Base-by-base conservation (phyloP, 2,888 invertebrate genomes). In the Chaitophorus viminalis region DNA sequence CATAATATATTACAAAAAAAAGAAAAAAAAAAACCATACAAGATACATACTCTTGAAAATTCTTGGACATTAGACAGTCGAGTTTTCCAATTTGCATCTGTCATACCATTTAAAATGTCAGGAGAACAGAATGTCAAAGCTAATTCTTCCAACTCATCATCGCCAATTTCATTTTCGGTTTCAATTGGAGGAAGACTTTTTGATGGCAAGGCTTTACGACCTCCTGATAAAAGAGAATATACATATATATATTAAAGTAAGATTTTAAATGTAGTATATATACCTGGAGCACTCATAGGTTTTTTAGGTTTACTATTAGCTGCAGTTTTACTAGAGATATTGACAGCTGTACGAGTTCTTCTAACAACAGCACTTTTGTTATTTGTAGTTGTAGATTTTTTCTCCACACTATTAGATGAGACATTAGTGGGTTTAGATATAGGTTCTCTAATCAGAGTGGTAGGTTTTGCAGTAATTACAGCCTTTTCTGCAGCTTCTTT, bases 401-500 rank as follows among this genome's bases (percentile, higher is more conserved):
- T 87, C 17, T 87, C 87, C 25, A 65, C 5, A 39, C 17, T 3
- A n/a, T 52, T 85, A 25, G 68, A 77, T 65, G 68, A 33, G 3
- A 31, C 31, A 76, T 9, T 46, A 31, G 25, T 17, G 2, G 65
- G 39, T 76, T 88, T 82, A 31, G 86, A 82, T 11, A 68, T n/a
- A 31, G 88, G 81, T 74, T 89, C 88, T 81, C 79, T 89, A 29
- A 89, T 54, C 21, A 89, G 39, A 36, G 82, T 68, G n/a, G 86
- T 82, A 3, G 90, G 90, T 92, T 96, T 96, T 6, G 96, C 94
- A 90, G 94, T 93, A 88, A 97, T 95, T 82, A 97, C 96, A 65
- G 98, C 98, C 92, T 98, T 98, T 82, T 99, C 98, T 90, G 95
- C 95, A 90, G 94, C 96, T 91, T 99, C 99, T 91, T 97, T 97